Base-by-base conservation (phyloP, 2,888 invertebrate species). In the Eremobia ochroleuca region DNA sequence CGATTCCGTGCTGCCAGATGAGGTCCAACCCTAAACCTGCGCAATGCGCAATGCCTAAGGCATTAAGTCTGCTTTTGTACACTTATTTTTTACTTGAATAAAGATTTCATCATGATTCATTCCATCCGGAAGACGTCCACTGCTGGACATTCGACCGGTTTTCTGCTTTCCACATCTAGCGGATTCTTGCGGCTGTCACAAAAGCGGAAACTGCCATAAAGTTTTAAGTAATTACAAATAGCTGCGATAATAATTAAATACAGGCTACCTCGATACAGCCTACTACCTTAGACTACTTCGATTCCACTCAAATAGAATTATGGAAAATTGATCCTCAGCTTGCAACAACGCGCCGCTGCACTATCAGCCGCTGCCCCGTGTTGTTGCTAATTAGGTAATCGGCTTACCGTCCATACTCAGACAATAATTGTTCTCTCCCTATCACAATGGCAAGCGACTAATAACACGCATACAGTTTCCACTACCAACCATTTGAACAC, bases 351-450 rank as follows among this genome's bases (percentile, higher is more conserved):
- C 31, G 18, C 43, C 18, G 49, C 52, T 52, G 25, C 25, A n/a
- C 71, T 58, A n/a, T 46, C 21, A 4, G 13, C 25, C 37, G 4
- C 31, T 21, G n/a, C 21, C n/a, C 11, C 9, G 37, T 75, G 49
- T 25, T 37, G 43, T n/a, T n/a, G 40, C 70, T 66, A 66, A 80
- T 80, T 71, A n/a, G n/a, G n/a, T n/a, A 72, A 72, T 59, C 67
- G 49, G 80, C 67, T 62, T 61, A 46, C 82, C 15, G 9, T 65
- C n/a, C 65, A 15, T 34, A 28, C 52, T 31, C 66, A 37, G 40
- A 64, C 61, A 18, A 28, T 59, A 58, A 84, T 67, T 62, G 79
- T 67, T 58, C 1, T n/a, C 37, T 46, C 15, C 59, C 46, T 25
- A 37, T 72, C 65, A 43, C 80, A 28, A 85, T 71, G 49, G 61